Percentiles rank a stretch among this genome's conserved stretches.
Evolutionary conservation across 2,888 invertebrate species (phyloP).

Genomic region (Athalia circularis): DNA sequence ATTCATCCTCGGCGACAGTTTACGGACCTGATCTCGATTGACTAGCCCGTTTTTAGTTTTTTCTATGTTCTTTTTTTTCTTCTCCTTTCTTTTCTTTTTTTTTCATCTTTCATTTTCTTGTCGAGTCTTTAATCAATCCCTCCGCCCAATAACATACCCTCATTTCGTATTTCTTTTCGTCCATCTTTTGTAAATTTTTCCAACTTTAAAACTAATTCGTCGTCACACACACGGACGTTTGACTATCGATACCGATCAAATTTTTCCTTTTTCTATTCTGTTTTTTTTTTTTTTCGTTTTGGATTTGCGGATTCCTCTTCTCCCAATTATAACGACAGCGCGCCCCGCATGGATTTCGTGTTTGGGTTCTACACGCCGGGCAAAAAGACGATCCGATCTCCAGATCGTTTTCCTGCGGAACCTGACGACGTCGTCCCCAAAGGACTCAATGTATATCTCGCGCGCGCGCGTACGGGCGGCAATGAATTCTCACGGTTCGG

Average conservation of each 20-base stretch:
- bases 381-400: slow-evolving; percentile 14
- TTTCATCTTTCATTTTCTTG: background rate
- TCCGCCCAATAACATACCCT: no score
- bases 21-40: slow-evolving; percentile 29
- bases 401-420: slow-evolving; percentile 23
- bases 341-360: slow-evolving; percentile 22
- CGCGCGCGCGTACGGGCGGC: background rate
- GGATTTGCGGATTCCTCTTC: slow-evolving; percentile 8
- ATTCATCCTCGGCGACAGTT: slow-evolving; percentile 40
- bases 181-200: background rate
- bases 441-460: slow-evolving; percentile 19
- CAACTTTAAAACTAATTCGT: no score
- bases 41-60: background rate
- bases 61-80: background rate
- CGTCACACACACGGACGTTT: no score
- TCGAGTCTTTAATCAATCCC: slow-evolving; percentile 14
- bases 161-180: background rate
- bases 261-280: background rate
- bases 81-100: background rate
- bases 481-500: slow-evolving; percentile 37
- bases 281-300: background rate
- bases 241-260: background rate
- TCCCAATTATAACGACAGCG: slow-evolving; percentile 29
- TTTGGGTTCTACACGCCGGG: background rate
- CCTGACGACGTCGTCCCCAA: background rate